Base-by-base conservation (phyloP, 2,113 vertebrate species). In the Myiozetetes cayanensis region DNA sequence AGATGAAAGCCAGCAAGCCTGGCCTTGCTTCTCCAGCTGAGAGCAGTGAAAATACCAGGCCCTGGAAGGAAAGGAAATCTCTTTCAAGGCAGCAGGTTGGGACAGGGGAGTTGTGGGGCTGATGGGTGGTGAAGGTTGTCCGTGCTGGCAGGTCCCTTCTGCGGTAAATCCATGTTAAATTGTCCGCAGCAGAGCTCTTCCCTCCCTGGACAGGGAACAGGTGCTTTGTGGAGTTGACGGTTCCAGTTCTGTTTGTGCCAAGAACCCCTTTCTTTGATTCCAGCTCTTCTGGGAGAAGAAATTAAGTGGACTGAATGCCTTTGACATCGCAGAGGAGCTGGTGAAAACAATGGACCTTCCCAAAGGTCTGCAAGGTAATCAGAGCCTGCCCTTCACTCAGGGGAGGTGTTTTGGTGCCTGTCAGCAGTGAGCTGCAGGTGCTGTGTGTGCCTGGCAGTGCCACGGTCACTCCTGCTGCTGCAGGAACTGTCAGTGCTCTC, bases 261-360 rank as follows among this genome's bases (percentile, higher is more conserved):
- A 43, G 85, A 73, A 81, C 28, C 31, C 3, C 77, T 85, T 93
- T 55, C 73, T 96, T 94, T 92, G 44, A 3, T 47, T 86, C 58
- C 97, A 99, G 99, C 98, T 99, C 27, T 99, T 99, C 97, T 99
- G 99, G 99, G 99, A 99, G 97, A 99, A 99, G 98, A 99, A 99
- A 67, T 96, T 99, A 75, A 98, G 99, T 37, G 99, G 99, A 10
- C 98, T 99, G 76, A 99, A 99, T 6, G 99, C 99, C 46, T 99
- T 99, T 50, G 99, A 99, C 97, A 99, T 99, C 17, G 99, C 99
- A 3, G 99, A 99, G 94, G 99, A 99, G 96, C 97, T 99, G 65
- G 99, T 99, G 90, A 99, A 99, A 95, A 99, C 99, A 15, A 99
- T 99, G 99, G 99, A 99, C 73, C 98, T 99, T 49, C 99, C 99